Evolutionary conservation across 1,140 invertebrate species (phyloP).

Genomic region (Bicyclus anynana): DNA sequence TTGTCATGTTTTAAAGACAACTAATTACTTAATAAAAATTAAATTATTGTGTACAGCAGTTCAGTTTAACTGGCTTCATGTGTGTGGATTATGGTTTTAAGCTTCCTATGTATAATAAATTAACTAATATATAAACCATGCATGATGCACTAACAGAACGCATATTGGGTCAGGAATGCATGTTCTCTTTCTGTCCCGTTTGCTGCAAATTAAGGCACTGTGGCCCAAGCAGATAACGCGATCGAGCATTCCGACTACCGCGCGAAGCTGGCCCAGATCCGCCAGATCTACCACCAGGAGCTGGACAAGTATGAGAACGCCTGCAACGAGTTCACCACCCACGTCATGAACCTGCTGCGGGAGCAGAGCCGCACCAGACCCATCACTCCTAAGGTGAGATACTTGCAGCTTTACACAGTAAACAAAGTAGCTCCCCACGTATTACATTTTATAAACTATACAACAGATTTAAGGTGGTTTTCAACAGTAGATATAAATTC

Average conservation of each 20-base stretch:
- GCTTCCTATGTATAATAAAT: neutral
- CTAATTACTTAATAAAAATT: too few species aligned
- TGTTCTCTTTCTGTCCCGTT: conserved; percentile 51
- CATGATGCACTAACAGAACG: conserved; percentile 12
- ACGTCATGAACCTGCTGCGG: conserved; percentile 98
- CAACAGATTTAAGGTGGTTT: too few species aligned
- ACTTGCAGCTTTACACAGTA: neutral
- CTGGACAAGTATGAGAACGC: conserved; percentile 99
- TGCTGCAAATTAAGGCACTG: conserved; percentile 61
- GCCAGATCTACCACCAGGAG: conserved; percentile 99
- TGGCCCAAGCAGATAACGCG: conserved; percentile 92
- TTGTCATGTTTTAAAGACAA: too few species aligned
- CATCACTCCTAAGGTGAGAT: conserved; percentile 85
- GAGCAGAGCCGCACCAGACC: conserved; percentile 98
- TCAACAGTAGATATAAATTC: too few species aligned
- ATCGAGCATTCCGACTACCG: conserved; percentile 99
- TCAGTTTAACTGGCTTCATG: too few species aligned
- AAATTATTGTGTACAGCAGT: too few species aligned
- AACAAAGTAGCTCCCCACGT: too few species aligned
- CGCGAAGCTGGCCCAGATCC: conserved; percentile 98
- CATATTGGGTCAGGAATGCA: conserved; percentile 38
- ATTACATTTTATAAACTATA: too few species aligned
- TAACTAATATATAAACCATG: neutral
- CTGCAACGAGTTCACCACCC: conserved; percentile 99
- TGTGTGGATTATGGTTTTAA: neutral